These are phyloP conservation scores for Drosophila jambulina DNA, from an alignment of 1,140 invertebrate genomes.

Conservation along the genomic window DNA sequence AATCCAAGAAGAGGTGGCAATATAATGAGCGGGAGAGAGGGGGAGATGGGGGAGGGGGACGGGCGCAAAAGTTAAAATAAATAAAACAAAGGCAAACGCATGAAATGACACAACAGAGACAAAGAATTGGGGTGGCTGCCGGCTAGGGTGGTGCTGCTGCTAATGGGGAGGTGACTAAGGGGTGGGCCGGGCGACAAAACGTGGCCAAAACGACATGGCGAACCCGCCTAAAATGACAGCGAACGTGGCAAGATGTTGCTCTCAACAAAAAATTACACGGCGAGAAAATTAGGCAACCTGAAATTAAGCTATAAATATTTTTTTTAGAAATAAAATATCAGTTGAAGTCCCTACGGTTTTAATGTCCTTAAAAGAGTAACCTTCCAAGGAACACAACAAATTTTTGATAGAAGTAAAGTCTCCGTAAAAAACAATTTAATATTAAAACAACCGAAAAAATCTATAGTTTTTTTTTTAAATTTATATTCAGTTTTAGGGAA, in stretches of 20 bases:
- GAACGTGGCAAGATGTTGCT: conserved; percentile 47
- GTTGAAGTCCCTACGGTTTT: too few relatives aligned
- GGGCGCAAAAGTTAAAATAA: conserved; percentile 74
- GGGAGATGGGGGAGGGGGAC: conserved; percentile 37
- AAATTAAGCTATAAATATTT: background rate
- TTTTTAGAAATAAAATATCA: background rate
- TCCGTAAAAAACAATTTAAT: too few relatives aligned
- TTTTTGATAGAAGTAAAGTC: too few relatives aligned
- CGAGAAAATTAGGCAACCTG: background rate
- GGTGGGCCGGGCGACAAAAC: conserved; percentile 30
- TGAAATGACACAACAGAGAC: conserved; percentile 64
- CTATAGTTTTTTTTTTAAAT: background rate
- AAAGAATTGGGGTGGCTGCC: conserved; percentile 28
- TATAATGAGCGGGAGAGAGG: background rate
- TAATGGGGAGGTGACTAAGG: conserved; percentile 5
- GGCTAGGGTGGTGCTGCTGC: background rate
- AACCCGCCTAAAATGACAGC: conserved; percentile 57
- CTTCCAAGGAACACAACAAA: too few relatives aligned
- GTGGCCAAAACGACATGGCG: conserved; percentile 57
- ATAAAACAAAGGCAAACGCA: conserved; percentile 77
- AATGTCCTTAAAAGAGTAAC: too few relatives aligned
- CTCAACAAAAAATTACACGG: background rate
- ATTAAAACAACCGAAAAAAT: too few relatives aligned
- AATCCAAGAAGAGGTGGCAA: background rate
- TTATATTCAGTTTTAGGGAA: background rate